These are phyloP conservation scores for Drosophila testacea DNA, from an alignment of 2,888 invertebrate genomes.

Conservation along the genomic window DNA sequence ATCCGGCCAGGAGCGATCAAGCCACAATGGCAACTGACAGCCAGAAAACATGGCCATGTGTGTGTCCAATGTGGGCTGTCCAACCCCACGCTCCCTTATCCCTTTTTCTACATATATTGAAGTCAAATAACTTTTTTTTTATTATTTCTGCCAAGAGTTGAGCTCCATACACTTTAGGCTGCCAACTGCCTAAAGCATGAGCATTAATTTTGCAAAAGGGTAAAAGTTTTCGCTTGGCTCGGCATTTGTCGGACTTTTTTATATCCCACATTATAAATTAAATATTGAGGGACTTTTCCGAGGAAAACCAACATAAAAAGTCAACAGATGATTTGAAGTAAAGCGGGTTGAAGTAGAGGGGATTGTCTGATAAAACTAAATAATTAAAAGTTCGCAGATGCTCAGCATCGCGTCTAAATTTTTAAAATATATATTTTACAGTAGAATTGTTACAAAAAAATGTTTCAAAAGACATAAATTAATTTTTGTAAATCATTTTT, in stretches of 20 bases:
- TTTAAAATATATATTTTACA: no score
- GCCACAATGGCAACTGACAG: conserved; percentile 44
- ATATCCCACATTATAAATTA: conserved; percentile 56
- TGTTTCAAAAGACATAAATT: no score
- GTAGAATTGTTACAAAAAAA: no score
- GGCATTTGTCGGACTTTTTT: conserved; percentile 20
- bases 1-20: conserved; percentile 53
- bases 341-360: background rate
- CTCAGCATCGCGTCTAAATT: no score
- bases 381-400: no score
- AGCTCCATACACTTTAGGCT: conserved; percentile 7
- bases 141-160: conserved; percentile 21
- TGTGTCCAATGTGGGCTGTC: conserved; percentile 30
- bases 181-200: conserved; percentile 44
- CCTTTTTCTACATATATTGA: conserved; percentile 1
- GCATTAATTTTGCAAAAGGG: conserved; percentile 66
- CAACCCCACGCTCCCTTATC: background rate
- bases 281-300: conserved; percentile 32
- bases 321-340: conserved; percentile 4
- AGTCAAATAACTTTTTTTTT: conserved; percentile 22
- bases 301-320: background rate
- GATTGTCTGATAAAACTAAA: no score
- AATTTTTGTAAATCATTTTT: no score
- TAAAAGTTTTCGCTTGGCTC: conserved; percentile 30
- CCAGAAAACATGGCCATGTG: conserved; percentile 33